phyloP scores from a whole-genome alignment of 2,888 invertebrate species.

The Lithophane socia region DNA sequence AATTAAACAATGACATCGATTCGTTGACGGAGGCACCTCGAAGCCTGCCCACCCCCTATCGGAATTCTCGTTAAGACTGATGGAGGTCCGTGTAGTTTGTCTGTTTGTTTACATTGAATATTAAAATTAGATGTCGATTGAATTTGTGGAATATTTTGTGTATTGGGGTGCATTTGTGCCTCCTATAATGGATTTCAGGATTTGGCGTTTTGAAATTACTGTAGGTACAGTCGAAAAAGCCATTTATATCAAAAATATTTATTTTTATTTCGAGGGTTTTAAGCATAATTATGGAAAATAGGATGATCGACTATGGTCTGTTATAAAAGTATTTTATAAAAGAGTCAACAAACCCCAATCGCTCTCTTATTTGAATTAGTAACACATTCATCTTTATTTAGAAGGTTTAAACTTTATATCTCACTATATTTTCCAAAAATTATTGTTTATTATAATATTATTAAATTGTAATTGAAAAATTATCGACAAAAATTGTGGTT shows the following conservation, averaged over 20 bases:
- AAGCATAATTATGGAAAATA: neutral
- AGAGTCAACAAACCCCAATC: no score
- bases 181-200: neutral
- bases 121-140: slow-evolving; percentile 52
- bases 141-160: slow-evolving; percentile 25
- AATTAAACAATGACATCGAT: slow-evolving; percentile 85
- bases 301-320: no score
- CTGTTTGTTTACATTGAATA: slow-evolving; percentile 57
- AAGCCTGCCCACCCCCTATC: slow-evolving; percentile 55
- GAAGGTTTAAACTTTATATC: no score
- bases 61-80: slow-evolving; percentile 75
- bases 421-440: no score
- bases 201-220: neutral
- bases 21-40: slow-evolving; percentile 73
- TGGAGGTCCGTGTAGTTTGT: slow-evolving; percentile 70
- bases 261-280: neutral
- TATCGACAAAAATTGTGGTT: no score
- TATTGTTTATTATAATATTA: no score
- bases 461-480: no score
- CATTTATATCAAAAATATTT: neutral
- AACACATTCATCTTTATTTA: no score
- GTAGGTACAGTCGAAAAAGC: neutral
- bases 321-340: neutral
- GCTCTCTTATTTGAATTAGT: no score
- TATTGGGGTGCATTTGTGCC: neutral